A percentile compares a stretch with the other conserved stretches of the same genome.
Conservation (phyloP, 2,888 invertebrate genomes). For the Julus scanicus region DNA sequence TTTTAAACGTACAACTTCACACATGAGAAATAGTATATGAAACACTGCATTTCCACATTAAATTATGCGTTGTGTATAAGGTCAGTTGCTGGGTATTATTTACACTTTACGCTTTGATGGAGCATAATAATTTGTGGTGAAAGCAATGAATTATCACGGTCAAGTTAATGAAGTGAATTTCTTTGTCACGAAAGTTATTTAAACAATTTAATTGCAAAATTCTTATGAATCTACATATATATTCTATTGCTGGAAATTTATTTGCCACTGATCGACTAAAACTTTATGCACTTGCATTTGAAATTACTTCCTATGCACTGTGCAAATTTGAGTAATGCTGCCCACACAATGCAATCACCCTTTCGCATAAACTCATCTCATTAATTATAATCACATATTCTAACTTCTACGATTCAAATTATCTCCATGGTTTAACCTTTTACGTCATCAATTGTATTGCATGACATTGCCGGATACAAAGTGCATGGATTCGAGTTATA, state of each 20-base stretch:
- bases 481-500: background rate
- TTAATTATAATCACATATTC: background rate
- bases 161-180: background rate
- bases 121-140: background rate
- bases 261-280: too few relatives aligned
- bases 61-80: too few relatives aligned
- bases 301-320: too few relatives aligned
- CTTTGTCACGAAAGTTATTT: background rate
- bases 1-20: too few relatives aligned
- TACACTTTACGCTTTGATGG: background rate
- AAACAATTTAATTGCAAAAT: background rate
- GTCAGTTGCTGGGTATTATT: too few relatives aligned
- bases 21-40: too few relatives aligned
- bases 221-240: too few relatives aligned
- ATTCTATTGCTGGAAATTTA: too few relatives aligned
- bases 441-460: background rate
- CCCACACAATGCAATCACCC: background rate
- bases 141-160: background rate
- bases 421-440: background rate
- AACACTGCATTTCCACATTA: too few relatives aligned
- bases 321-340: background rate
- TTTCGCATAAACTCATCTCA: background rate
- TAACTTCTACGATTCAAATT: background rate
- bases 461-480: background rate
- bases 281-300: too few relatives aligned